A percentile compares a stretch with the other conserved stretches of the same genome.
Conservation (phyloP, 2,888 invertebrate species). For the Morpho achilles region DNA sequence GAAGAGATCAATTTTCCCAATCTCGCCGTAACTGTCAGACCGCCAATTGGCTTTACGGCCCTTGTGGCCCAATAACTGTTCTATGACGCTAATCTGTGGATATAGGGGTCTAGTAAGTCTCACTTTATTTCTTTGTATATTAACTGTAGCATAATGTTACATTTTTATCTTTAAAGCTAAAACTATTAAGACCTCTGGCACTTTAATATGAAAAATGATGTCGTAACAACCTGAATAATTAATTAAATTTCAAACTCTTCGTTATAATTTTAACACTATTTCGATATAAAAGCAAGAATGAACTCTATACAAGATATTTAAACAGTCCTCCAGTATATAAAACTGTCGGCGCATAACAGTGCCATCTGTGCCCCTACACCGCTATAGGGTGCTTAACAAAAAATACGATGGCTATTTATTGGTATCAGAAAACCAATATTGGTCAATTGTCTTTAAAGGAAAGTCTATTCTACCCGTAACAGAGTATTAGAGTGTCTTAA, state of each 20-base stretch:
- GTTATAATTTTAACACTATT: too few relatives aligned
- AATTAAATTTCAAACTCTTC: too few relatives aligned
- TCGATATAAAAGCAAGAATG: background rate
- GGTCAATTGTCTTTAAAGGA: background rate
- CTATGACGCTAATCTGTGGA: slow-evolving; percentile 2
- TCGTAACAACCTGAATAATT: too few relatives aligned
- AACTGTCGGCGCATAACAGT: background rate
- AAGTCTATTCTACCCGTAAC: too few relatives aligned
- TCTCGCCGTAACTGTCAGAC: slow-evolving; percentile 14
- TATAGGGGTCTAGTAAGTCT: too few relatives aligned
- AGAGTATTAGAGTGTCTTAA: too few relatives aligned
- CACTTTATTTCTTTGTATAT: too few relatives aligned
- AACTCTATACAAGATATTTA: background rate
- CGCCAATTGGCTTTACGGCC: slow-evolving; percentile 13
- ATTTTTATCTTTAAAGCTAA: too few relatives aligned
- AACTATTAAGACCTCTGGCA: too few relatives aligned
- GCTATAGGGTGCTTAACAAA: background rate
- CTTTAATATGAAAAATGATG: too few relatives aligned
- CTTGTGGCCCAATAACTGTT: slow-evolving; percentile 4
- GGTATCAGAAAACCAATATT: background rate
- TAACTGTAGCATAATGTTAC: too few relatives aligned
- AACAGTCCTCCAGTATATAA: background rate
- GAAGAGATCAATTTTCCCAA: slow-evolving; percentile 17
- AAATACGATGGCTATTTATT: too few relatives aligned
- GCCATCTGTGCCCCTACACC: background rate